Evolutionary conservation across 2,888 invertebrate species (phyloP).

Genomic region (Pseudococcus viburni): DNA sequence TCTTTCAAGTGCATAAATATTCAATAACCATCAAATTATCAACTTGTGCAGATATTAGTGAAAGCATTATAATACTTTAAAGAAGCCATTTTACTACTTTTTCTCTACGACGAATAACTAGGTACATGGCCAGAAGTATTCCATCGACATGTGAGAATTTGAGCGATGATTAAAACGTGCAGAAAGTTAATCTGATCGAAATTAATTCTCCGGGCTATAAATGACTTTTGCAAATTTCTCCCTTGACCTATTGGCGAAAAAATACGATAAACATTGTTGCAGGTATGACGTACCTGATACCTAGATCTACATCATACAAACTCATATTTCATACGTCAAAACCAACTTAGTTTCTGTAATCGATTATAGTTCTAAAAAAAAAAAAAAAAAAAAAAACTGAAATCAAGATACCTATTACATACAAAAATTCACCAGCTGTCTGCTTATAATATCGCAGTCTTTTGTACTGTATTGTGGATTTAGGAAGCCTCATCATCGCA

Average conservation of each 20-base stretch:
- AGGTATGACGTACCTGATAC: background rate
- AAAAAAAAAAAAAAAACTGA: too few relatives aligned
- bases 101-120: background rate
- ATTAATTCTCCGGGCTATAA: background rate
- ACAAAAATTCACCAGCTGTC: background rate
- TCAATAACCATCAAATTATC: background rate
- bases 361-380: too few relatives aligned
- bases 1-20: background rate
- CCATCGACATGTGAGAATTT: background rate
- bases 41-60: background rate
- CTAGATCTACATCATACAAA: too few relatives aligned
- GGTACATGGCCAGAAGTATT: background rate
- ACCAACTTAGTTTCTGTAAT: too few relatives aligned
- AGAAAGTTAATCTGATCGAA: conserved; percentile 26
- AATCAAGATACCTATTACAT: background rate
- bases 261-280: background rate
- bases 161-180: background rate
- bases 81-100: background rate
- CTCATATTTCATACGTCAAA: too few relatives aligned
- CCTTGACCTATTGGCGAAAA: background rate
- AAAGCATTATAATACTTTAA: conserved; percentile 15
- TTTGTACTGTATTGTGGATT: background rate
- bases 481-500: background rate
- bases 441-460: background rate
- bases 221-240: background rate